Evolutionary conservation across 2,888 invertebrate species (phyloP).

Genomic region (Trissolcus brochymenae): DNA sequence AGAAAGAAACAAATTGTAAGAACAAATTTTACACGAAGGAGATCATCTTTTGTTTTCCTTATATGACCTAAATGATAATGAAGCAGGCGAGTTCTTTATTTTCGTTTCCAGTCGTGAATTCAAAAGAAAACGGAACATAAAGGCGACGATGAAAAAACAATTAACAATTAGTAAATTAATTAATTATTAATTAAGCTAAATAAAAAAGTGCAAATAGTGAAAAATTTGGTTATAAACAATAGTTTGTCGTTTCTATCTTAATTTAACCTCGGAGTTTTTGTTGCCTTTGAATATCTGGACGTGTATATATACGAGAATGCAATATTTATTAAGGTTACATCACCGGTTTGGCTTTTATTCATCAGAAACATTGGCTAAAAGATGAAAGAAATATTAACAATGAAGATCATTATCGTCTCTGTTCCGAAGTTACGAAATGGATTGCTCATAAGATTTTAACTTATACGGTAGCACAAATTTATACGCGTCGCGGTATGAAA

Average conservation of each 20-base stretch:
- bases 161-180: slow-evolving; percentile 4
- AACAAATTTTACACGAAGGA: too few relatives aligned
- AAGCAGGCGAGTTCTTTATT: too few relatives aligned
- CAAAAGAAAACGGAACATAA: too few relatives aligned
- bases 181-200: too few relatives aligned
- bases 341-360: slow-evolving; percentile 9
- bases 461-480: slow-evolving; percentile 2
- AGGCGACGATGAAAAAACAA: too few relatives aligned
- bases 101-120: too few relatives aligned
- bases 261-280: too few relatives aligned
- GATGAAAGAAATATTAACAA: slow-evolving; percentile 15
- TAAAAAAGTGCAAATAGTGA: too few relatives aligned
- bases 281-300: too few relatives aligned
- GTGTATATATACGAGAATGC: neutral
- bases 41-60: slow-evolving; percentile 11
- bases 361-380: slow-evolving; percentile 2
- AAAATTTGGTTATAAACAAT: too few relatives aligned
- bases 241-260: neutral
- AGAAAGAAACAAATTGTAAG: too few relatives aligned
- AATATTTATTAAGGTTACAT: slow-evolving; percentile 7
- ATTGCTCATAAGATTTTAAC: neutral
- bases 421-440: neutral
- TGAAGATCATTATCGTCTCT: slow-evolving; percentile 11
- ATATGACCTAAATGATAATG: slow-evolving; percentile 14
- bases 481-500: neutral